A percentile compares a stretch with the other conserved stretches of the same genome.
Conservation (phyloP, 2,888 invertebrate genomes). For the Heterodera filipjevi region DNA sequence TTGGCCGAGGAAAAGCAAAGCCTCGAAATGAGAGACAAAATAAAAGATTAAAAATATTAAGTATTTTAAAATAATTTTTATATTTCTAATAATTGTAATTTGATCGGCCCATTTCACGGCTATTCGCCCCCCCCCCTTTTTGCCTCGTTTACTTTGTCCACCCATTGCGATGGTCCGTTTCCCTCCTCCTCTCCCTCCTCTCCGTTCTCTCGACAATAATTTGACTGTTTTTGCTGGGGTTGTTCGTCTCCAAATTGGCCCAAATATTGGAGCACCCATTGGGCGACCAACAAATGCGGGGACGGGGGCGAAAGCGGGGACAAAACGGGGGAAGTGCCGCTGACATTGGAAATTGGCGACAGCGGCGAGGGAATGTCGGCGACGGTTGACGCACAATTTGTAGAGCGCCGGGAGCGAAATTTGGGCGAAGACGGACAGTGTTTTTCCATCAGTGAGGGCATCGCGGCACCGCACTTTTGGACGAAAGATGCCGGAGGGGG, state of each 20-base stretch:
- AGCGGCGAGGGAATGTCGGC: neutral
- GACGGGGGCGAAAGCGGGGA: conserved; percentile 11
- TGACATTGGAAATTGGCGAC: neutral
- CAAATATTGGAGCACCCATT: neutral
- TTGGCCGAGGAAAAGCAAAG: neutral
- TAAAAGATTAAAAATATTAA: neutral
- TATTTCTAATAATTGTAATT: neutral
- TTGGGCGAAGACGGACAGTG: neutral
- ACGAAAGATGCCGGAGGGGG: neutral
- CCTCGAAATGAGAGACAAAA: neutral
- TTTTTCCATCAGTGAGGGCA: neutral
- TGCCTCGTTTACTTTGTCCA: conserved; percentile 8
- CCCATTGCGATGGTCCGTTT: neutral
- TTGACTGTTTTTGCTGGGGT: neutral
- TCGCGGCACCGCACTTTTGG: neutral
- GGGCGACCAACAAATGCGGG: neutral
- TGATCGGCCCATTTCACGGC: neutral
- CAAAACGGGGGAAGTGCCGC: neutral
- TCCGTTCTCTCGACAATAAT: too few relatives aligned
- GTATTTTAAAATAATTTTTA: neutral
- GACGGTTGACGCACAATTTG: neutral
- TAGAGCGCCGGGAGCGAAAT: neutral
- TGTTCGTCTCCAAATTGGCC: neutral
- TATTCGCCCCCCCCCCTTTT: too few relatives aligned
- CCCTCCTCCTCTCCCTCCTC: too few relatives aligned